Conservation (phyloP, 2,797 vertebrate genomes). For the Sebastiscus albofasciatus region DNA sequence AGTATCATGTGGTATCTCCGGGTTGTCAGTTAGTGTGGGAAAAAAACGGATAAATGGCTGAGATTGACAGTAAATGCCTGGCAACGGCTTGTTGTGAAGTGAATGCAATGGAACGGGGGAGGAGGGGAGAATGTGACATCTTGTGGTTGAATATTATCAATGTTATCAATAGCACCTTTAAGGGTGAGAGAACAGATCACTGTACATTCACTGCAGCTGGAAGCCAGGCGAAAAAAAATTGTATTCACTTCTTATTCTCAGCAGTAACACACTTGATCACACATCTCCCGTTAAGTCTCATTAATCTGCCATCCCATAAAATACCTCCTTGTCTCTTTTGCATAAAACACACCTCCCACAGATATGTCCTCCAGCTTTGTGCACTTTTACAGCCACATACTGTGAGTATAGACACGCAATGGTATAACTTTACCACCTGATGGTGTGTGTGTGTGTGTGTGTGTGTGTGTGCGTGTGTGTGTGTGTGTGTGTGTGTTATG, state of each 20-base stretch:
- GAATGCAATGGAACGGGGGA: too few relatives aligned
- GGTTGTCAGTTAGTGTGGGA: rapidly evolving
- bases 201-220: conserved; percentile 6
- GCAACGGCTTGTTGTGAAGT: too few relatives aligned
- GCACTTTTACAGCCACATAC: conserved; percentile 19
- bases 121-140: too few relatives aligned
- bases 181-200: conserved; percentile 1
- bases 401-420: background rate
- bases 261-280: conserved; percentile 41
- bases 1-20: too few relatives aligned
- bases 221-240: conserved; percentile 22
- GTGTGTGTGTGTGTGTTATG: conserved; percentile 17
- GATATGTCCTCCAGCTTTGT: conserved; percentile 15
- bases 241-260: conserved; percentile 7
- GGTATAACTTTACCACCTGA: conserved; percentile 4
- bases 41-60: too few relatives aligned
- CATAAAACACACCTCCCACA: conserved; percentile 46
- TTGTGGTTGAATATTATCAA: too few relatives aligned
- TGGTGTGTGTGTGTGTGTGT: background rate
- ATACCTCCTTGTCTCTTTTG: conserved; percentile 40
- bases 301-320: conserved; percentile 64
- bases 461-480: background rate
- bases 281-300: conserved; percentile 49
- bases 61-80: rapidly evolving
- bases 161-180: too few relatives aligned